Conservation (phyloP, 2,888 invertebrate species). For the Andrena flavipes region DNA sequence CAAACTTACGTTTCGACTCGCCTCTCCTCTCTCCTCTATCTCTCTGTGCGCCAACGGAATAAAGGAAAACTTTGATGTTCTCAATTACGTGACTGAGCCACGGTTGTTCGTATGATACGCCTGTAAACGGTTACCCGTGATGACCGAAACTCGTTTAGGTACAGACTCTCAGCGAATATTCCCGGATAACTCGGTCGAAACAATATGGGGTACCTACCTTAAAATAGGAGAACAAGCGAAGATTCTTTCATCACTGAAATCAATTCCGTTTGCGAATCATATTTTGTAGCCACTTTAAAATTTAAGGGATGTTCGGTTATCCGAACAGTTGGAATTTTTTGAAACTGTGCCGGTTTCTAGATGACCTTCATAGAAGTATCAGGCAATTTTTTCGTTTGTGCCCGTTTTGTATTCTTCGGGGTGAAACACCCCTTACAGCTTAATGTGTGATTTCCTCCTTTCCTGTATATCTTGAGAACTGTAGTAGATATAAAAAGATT, state of each 20-base stretch:
- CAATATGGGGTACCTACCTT: background rate
- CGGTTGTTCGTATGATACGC: constrained; percentile 60
- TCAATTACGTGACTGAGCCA: constrained; percentile 60
- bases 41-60: constrained; percentile 35
- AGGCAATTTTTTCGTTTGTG: no score
- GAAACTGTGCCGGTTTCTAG: no score
- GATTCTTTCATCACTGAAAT: background rate
- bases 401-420: no score
- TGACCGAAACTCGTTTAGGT: constrained; percentile 49
- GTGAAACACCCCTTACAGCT: no score
- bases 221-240: background rate
- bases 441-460: no score
- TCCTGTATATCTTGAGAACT: no score
- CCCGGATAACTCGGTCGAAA: constrained; percentile 14
- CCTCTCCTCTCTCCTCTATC: constrained; percentile 18
- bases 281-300: no score
- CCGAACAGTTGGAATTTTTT: no score
- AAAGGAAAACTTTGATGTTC: constrained; percentile 68
- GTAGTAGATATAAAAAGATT: no score
- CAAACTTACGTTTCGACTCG: constrained; percentile 62
- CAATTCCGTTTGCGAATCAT: no score
- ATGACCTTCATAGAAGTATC: no score
- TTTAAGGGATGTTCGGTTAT: no score
- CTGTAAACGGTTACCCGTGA: constrained; percentile 52
- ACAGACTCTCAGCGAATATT: constrained; percentile 18